Evolutionary conservation across 2,797 vertebrate species (phyloP).

Genomic region (Sparidentex hasta): DNA sequence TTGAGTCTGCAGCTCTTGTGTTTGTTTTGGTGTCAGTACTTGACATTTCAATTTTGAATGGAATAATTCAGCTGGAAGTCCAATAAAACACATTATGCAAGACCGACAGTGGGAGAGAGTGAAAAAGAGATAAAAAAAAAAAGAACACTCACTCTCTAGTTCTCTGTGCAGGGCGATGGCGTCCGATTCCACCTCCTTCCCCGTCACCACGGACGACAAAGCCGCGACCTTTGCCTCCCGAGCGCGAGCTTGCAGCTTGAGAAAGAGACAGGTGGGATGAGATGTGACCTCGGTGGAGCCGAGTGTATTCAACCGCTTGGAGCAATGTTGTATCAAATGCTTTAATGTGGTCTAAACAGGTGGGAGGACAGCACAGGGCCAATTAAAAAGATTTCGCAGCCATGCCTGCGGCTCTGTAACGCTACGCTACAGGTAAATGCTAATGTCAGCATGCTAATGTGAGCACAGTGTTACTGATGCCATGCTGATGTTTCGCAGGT

Average conservation of each 20-base stretch:
- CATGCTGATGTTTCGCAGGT: no score
- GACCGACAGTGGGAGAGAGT: background rate
- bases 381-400: background rate
- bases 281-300: constrained; percentile 5
- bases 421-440: background rate
- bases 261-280: constrained; percentile 34
- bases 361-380: background rate
- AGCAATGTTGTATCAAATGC: background rate
- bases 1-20: constrained; percentile 17
- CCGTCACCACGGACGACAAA: constrained; percentile 81
- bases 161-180: constrained; percentile 81
- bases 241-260: constrained; percentile 82
- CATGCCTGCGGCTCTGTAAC: background rate
- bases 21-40: constrained; percentile 47
- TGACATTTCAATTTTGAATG: constrained; percentile 64
- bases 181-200: constrained; percentile 84
- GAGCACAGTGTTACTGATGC: background rate
- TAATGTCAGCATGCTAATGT: background rate
- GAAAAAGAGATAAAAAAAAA: background rate
- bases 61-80: constrained; percentile 37
- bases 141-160: constrained; percentile 84
- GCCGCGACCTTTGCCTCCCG: constrained; percentile 78
- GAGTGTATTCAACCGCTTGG: constrained; percentile 3
- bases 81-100: constrained; percentile 31
- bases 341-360: background rate